Percentiles rank a stretch among this genome's conserved stretches.
phyloP scores from a whole-genome alignment of 2,113 vertebrate species.

The Rhea americana region DNA sequence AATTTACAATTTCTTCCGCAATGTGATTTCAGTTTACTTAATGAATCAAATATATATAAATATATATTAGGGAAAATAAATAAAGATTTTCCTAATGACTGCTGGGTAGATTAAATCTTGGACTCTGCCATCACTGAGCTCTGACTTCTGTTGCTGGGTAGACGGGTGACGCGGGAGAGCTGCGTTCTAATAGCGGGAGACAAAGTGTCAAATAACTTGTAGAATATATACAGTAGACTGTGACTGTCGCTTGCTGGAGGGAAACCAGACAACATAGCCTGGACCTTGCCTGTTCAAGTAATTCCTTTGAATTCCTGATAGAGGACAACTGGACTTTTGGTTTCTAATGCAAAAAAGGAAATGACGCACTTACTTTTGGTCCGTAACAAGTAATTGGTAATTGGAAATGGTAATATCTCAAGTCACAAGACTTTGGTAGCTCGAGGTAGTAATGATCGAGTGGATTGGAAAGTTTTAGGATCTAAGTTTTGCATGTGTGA shows the following conservation, averaged over 20 bases:
- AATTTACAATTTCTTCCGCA: constrained; percentile 42
- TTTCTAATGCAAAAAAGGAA: background rate
- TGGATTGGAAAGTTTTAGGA: background rate
- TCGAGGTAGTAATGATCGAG: background rate
- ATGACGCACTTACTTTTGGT: background rate
- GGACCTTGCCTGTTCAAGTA: background rate
- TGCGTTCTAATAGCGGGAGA: background rate
- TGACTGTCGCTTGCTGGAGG: background rate
- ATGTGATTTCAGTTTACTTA: constrained; percentile 58
- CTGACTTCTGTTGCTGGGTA: background rate
- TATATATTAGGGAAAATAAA: constrained; percentile 3
- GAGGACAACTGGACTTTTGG: background rate
- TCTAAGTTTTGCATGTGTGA: accelerated
- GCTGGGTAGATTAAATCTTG: background rate
- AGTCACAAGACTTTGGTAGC: background rate
- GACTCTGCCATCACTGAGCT: background rate
- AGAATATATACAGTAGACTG: background rate
- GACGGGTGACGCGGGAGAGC: background rate
- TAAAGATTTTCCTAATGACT: constrained; percentile 24
- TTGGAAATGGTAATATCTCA: background rate
- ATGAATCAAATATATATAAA: background rate
- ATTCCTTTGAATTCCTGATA: too few species aligned
- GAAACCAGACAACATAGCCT: background rate
- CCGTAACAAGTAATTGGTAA: background rate
- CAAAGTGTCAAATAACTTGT: background rate